phyloP scores from a whole-genome alignment of 2,888 invertebrate genomes.

The Venusia cambrica region DNA sequence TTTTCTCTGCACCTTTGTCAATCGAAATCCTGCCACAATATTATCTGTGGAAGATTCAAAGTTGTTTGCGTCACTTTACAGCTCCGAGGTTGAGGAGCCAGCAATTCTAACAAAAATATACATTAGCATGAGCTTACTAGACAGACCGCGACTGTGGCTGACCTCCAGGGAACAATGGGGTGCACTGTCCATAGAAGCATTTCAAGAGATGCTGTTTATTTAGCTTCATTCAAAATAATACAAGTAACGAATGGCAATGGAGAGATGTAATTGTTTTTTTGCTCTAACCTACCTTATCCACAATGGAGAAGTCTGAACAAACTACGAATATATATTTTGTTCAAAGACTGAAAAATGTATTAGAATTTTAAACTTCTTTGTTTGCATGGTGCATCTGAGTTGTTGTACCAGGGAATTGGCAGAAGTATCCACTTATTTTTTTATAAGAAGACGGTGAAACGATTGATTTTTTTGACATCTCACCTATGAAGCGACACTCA shows the following conservation, averaged over 20 bases:
- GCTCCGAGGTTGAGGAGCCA: slow-evolving; percentile 1
- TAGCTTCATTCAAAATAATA: slow-evolving; percentile 7
- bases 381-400: no score
- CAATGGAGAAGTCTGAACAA: no score
- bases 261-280: slow-evolving; percentile 4
- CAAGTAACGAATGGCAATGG: slow-evolving; percentile 5
- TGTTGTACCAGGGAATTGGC: no score
- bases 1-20: slow-evolving; percentile 2
- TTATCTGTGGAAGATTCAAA: background rate
- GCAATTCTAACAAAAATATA: slow-evolving; percentile 60
- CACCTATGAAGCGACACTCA: no score
- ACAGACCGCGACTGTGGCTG: slow-evolving; percentile 39
- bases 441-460: no score
- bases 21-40: slow-evolving; percentile 8
- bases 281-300: slow-evolving; percentile 1
- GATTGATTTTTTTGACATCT: no score
- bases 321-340: no score
- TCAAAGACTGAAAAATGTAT: no score
- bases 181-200: slow-evolving; percentile 12
- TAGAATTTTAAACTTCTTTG: no score
- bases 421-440: no score
- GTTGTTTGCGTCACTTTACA: background rate
- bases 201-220: slow-evolving; percentile 11
- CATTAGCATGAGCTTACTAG: slow-evolving; percentile 64
- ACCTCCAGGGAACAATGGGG: slow-evolving; percentile 35